Percentiles rank a stretch among this genome's conserved stretches.
Conservation (phyloP, 2,113 vertebrate genomes). For the Oncorhynchus tshawytscha region DNA sequence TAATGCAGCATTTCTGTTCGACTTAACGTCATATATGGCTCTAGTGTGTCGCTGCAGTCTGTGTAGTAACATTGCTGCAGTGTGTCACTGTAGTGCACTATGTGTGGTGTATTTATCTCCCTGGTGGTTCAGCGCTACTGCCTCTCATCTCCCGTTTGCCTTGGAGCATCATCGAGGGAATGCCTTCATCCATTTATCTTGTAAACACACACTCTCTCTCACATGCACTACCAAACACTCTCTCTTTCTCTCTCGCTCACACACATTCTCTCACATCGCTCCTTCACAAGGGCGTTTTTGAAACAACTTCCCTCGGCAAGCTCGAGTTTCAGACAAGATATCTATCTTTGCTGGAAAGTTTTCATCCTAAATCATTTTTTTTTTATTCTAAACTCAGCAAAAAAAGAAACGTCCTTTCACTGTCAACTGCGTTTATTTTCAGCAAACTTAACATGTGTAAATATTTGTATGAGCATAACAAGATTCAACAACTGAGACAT, state of each 20-base stretch:
- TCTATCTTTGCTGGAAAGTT: conserved; percentile 28
- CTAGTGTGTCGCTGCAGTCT: conserved; percentile 43
- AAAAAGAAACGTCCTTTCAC: too few species aligned
- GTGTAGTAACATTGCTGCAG: conserved; percentile 59
- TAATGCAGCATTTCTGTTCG: not conserved
- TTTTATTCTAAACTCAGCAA: not conserved
- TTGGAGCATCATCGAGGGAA: conserved; percentile 63
- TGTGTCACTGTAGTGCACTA: conserved; percentile 54
- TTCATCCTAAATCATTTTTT: not conserved
- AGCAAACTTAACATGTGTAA: too few species aligned
- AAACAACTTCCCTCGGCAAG: conserved; percentile 27
- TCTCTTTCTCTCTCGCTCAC: not conserved
- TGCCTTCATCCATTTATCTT: conserved; percentile 67
- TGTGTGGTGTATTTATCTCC: conserved; percentile 45
- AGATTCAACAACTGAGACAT: too few species aligned
- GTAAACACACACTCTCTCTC: conserved; percentile 60
- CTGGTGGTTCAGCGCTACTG: conserved; percentile 52
- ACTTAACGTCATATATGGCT: conserved; percentile 19
- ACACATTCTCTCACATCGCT: not conserved
- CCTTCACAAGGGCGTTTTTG: conserved; percentile 20
- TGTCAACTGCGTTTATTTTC: too few species aligned
- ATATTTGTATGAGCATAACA: too few species aligned
- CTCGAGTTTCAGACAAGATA: conserved; percentile 50
- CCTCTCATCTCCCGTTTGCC: conserved; percentile 66
- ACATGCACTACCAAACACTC: conserved; percentile 35